Conservation (phyloP, 2,797 vertebrate species). For the Spea hammondii region DNA sequence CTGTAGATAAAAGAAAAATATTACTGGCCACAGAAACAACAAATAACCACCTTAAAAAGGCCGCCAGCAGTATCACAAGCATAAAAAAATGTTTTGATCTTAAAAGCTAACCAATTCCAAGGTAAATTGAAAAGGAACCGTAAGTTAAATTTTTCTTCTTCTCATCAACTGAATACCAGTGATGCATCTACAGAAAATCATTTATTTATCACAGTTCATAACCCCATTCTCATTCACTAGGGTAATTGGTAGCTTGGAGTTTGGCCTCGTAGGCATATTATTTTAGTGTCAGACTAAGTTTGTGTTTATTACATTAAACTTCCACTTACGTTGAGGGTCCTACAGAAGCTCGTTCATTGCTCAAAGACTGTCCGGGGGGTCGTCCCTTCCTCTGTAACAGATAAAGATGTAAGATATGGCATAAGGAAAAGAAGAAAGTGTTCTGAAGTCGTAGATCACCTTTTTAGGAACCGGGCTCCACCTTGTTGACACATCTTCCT, state of each 20-base stretch:
- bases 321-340: conserved; percentile 78
- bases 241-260: no score
- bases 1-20: conserved; percentile 64
- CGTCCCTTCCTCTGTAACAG: conserved; percentile 84
- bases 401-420: conserved; percentile 9
- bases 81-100: no score
- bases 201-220: background rate
- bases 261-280: no score
- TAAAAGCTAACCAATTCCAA: no score
- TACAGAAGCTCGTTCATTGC: conserved; percentile 71
- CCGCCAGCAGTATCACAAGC: no score
- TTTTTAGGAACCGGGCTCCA: conserved; percentile 87
- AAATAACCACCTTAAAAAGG: no score
- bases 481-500: conserved; percentile 81
- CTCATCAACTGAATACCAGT: no score
- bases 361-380: conserved; percentile 70
- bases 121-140: no score
- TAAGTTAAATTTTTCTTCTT: no score
- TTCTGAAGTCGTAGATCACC: conserved; percentile 63
- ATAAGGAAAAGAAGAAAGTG: background rate
- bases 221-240: no score
- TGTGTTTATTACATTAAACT: background rate
- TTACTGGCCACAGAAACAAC: background rate
- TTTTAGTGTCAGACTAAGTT: no score
- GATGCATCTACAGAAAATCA: background rate